Evolutionary conservation across 2,888 invertebrate genomes (phyloP), one percentile per base, ranked within the genome.

Genomic region (Drosophila rellima): DNA sequence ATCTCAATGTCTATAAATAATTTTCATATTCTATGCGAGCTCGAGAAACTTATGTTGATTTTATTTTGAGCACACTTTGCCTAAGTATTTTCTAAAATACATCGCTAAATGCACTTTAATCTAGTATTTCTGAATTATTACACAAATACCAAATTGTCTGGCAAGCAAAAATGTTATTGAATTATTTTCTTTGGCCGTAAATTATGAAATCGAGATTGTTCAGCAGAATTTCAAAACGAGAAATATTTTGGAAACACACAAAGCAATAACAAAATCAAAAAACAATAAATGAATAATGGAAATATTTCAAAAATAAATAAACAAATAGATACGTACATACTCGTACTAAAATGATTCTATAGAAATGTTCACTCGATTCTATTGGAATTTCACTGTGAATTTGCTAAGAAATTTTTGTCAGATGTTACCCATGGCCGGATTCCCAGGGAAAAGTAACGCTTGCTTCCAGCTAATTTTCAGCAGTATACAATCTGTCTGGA

Each of bases 1-100:
- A 77, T 77, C 56, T 35, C 56, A 45, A 75, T 60, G 50, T 71
- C 59, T 79, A 77, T 66, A 82, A 73, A 79, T 66, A 57, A 64
- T 72, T 65, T 67, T 31, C 55, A 74, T 70, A 59, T 70, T 57
- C 74, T 68, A 60, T 62, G 61, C 78, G 59, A 42, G 66, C 51
- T 42, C 70, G 45, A 17, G 15, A 55, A 51, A 55, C 60, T 57
- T 33, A 15, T 44, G 74, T 23, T 31, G 18, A 48, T 23, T 31
- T 47, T 5, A 23, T 40, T 70, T 62, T n/a, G 13, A 59, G 57
- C 33, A 44, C 39, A 35, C 45, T 71, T 48, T 55, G 13, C 18
- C 4, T 31, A 4, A 18, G 42, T 51, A 57, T 63, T 73, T 70
- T 40, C 55, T 48, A 48, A 45, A 70, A 44, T 40, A 60, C 44